phyloP scores from a whole-genome alignment of 2,797 vertebrate genomes.

The Odontamblyopus rebecca region DNA sequence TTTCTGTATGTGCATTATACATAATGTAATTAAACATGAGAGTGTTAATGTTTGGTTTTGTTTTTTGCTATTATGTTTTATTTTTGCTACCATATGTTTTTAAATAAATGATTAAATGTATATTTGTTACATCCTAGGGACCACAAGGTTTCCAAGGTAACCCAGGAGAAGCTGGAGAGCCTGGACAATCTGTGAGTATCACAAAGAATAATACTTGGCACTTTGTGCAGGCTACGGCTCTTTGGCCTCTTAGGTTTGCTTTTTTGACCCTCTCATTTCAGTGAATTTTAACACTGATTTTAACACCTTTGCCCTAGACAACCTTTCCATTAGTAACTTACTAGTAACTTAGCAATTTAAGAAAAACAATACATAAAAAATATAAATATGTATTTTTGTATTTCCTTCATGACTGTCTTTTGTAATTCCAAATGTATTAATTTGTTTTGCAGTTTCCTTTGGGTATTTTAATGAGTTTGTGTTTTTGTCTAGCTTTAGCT shows the following conservation, averaged over 20 bases:
- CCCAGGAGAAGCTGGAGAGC: constrained; percentile 92
- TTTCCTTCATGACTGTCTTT: too few species aligned
- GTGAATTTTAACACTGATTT: neutral
- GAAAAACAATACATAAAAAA: too few species aligned
- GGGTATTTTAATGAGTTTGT: neutral
- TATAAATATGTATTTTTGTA: neutral
- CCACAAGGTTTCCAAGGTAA: constrained; percentile 98
- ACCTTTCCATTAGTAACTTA: neutral
- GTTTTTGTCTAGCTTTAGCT: neutral
- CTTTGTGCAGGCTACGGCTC: neutral
- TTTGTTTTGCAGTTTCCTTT: neutral
- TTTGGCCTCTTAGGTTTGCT: neutral
- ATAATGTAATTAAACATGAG: neutral
- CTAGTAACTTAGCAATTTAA: too few species aligned
- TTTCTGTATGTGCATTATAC: neutral
- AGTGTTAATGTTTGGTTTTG: too few species aligned
- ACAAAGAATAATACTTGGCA: constrained; percentile 1
- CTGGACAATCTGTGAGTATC: constrained; percentile 88
- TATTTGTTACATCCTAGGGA: constrained; percentile 77
- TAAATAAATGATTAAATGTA: constrained; percentile 8
- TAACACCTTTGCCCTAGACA: neutral
- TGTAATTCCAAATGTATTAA: too few species aligned
- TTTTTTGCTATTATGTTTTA: too few species aligned
- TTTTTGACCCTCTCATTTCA: neutral
- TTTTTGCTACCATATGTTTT: neutral